phyloP scores from a whole-genome alignment of 2,888 invertebrate species.

The Tenthredo distinguenda region DNA sequence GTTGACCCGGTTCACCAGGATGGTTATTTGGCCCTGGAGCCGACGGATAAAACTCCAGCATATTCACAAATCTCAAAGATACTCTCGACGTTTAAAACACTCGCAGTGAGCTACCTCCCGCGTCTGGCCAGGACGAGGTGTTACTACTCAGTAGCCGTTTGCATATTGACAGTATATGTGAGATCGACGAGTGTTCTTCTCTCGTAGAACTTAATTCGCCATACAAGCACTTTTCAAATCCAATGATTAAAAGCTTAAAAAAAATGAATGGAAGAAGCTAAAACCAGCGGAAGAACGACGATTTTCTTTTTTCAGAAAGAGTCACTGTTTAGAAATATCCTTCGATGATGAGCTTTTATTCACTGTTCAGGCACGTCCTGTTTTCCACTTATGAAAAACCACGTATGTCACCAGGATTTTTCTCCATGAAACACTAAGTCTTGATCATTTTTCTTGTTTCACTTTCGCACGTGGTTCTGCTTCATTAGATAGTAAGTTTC shows the following conservation, averaged over 20 bases:
- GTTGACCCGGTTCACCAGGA: conserved; percentile 63
- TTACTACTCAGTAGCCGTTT: neutral
- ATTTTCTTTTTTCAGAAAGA: neutral
- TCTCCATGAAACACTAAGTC: neutral
- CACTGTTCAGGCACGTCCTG: neutral
- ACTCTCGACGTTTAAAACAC: neutral
- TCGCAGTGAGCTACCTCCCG: neutral
- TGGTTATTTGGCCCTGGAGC: conserved; percentile 66
- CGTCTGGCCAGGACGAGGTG: neutral
- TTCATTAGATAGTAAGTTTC: neutral
- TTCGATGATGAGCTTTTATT: neutral
- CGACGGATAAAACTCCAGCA: conserved; percentile 86
- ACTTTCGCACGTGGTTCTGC: conserved; percentile 2
- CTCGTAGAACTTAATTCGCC: neutral
- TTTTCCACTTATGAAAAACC: neutral
- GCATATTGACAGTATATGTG: neutral
- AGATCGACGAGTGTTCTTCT: neutral
- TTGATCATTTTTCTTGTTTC: neutral
- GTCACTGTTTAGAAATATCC: neutral
- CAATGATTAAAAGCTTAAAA: neutral
- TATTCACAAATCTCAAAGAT: conserved; percentile 71
- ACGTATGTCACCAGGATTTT: neutral
- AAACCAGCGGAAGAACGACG: neutral
- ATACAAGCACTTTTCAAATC: neutral
- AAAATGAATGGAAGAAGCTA: neutral